Base-by-base conservation (phyloP, 2,113 vertebrate species). In the Caloenas nicobarica region DNA sequence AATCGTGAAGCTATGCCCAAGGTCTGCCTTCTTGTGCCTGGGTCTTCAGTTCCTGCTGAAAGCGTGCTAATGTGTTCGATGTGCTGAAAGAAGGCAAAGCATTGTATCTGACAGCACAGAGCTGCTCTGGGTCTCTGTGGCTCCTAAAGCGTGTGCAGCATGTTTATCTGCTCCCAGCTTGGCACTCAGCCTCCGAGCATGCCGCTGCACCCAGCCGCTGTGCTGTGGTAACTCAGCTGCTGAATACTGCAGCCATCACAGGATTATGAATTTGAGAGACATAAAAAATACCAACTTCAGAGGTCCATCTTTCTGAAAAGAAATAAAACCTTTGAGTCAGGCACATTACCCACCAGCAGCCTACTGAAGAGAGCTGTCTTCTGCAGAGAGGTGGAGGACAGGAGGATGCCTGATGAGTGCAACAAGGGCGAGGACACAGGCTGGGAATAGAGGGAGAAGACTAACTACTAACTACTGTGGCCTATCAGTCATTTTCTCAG, bases 281-380 rank as follows among this genome's bases (percentile, higher is more conserved):
- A 17, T 38, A 60, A 85, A 92, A 62, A 88, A 68, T 51, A 92
- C 50, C 61, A 69, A 13, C 53, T 90, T 81, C 69, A 81, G 77
- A 72, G 26, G 81, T 2, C 60, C 66, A 68, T 84, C 80, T 84
- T 84, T 73, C 68, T 62, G 66, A 19, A 86, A 74, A 88, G 46
- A 88, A 83, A 84, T 56, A 19, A 86, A 95, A 22, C 42, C 44
- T 5, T 80, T 53, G 86, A 95, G 85, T 57, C 90, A 91, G 90
- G 81, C 44, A 57, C 24, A 7, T 85, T 57, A 58, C 70, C 82
- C 10, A 2, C 74, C 38, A 54, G 92, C 92, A 89, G 85, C 91
- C 74, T 82, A 18, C 88, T 79, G 85, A 81, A 69, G 56, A 84
- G 57, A 93, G 61, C 74, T 70, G 70, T 79, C 74, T 85, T 80